Evolutionary conservation across 1,140 invertebrate genomes (phyloP), one percentile per base, ranked within the genome.

Genomic region (Zaprionus davidi): DNA sequence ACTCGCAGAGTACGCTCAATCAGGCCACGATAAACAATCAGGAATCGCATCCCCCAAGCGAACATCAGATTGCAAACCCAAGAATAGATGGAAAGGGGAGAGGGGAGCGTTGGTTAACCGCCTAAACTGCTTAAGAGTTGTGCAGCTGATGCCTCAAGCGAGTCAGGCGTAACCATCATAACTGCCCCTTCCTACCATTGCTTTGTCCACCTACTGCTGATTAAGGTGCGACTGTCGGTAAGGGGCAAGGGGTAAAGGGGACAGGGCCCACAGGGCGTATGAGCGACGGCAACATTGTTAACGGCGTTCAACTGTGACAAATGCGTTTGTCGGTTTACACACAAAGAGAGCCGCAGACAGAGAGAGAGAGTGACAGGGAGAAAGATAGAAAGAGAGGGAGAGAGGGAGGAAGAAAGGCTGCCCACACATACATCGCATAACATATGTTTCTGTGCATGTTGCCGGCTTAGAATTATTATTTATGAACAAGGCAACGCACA

Each of bases 291-390:
- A 70, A 70, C 78, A 70, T 83, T 88, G 84, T 87, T 87, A 87
- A 79, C 84, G 81, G 80, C 85, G 85, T 87, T 87, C 81, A 87
- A 87, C 84, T 87, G 84, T 88, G 84, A 87, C 84, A 87, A 87
- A 87, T 87, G 84, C 83, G 68, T 83, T 87, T 88, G 84, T 51
- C 83, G 81, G 80, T 80, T 83, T 78, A 83, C 59, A 64, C 53
- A 22, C 49, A 63, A 59, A 34, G 31, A 11, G 31, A 72, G 64
- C 68, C 65, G 59, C 46, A 64, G 55, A 65, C 66, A 72, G 63
- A 71, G 65, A 77, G 13, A 15, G 51, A 0, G 24, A 26, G 12
- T 3, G 26, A n/a, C 13, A 17, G 41, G 2, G 41, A 7, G 24
- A 17, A 15, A 55, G 53, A n/a, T n/a, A 5, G 15, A 9, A 26